Evolutionary conservation across 2,797 vertebrate species (phyloP), one percentile per base, ranked within the genome.

Genomic region (Crotalus adamanteus): DNA sequence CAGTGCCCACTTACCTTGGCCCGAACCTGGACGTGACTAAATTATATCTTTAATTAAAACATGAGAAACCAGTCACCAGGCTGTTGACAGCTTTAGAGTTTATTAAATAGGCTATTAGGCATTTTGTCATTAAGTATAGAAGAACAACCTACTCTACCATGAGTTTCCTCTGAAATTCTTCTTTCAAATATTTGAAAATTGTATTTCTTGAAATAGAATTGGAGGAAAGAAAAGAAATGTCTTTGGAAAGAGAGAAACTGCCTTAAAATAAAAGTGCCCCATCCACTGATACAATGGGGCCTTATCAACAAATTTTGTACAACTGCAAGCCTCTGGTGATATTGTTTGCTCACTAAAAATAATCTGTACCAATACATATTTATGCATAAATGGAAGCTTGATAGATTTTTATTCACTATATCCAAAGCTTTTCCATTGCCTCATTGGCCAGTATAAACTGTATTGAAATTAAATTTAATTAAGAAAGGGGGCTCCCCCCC

Each of bases 401-500:
- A 13, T 2, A 13, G 3, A 55, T 51, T 42, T 91, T 91, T 87
- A 37, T 65, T 6, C 14, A 51, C 12, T 56, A 87, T 53, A 91
- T 65, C 42, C 87, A 37, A 37, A 56, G 26, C 4, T 56, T 37
- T 59, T 59, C 57, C 18, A 59, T 18, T 59, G 57, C 57, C 57
- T 59, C 20, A 59, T 59, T 59, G 60, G 55, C 59, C 60, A 78
- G 16, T 90, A 5, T 25, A 31, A 28, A 42, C 13, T 83, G 16
- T 86, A 20, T 47, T 91, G 37, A 11, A 51, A 86, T n/a, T 37
- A 89, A 37, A 47, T 28, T 56, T n/a, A 59, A 59, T 28, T 59
- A 28, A 51, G 28, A 73, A 86, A 86, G 42, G 18, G 4, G 87
- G 95, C 94, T 97, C 96, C 92, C 93, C 92, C 93, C 73, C 20